phyloP scores from a whole-genome alignment of 2,888 invertebrate genomes.

The Drosophila dives region DNA sequence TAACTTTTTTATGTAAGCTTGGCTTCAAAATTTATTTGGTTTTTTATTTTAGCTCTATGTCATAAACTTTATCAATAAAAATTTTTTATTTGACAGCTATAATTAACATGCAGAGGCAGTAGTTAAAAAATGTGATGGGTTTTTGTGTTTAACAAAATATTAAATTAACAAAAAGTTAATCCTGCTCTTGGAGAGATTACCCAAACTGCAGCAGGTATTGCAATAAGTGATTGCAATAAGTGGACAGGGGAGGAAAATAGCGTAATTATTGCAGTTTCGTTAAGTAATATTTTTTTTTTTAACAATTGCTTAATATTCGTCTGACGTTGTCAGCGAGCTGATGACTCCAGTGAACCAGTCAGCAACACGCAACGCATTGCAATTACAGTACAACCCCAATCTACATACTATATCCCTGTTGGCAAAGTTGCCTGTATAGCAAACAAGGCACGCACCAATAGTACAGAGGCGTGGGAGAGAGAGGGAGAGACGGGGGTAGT shows the following conservation, averaged over 20 bases:
- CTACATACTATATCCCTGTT: slow-evolving; percentile 25
- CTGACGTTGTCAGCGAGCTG: slow-evolving; percentile 17
- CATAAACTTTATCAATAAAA: slow-evolving; percentile 61
- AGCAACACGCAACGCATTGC: slow-evolving; percentile 58
- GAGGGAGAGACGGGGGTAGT: slow-evolving; percentile 3
- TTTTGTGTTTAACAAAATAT: slow-evolving; percentile 31
- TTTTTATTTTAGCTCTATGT: slow-evolving; percentile 13
- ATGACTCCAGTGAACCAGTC: background rate
- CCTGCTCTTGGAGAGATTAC: slow-evolving; percentile 57
- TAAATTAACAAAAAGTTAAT: slow-evolving; percentile 51
- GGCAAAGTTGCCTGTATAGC: slow-evolving; percentile 46
- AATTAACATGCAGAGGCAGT: background rate
- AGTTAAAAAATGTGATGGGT: no score
- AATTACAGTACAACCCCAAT: slow-evolving; percentile 55
- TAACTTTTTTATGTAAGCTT: slow-evolving; percentile 33
- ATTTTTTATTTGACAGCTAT: slow-evolving; percentile 9
- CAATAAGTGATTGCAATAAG: background rate
- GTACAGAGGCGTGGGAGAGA: background rate
- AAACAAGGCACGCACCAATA: slow-evolving; percentile 40
- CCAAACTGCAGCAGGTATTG: slow-evolving; percentile 15
- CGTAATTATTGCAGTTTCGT: slow-evolving; percentile 42
- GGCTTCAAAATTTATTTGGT: slow-evolving; percentile 36
- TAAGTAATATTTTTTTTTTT: slow-evolving; percentile 56
- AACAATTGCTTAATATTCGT: slow-evolving; percentile 63
- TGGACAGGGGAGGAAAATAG: background rate